A percentile compares a stretch with the other conserved stretches of the same genome.
These are phyloP conservation scores for Caenorhabditis virilis DNA, from an alignment of 2,888 invertebrate genomes.

Conservation along the genomic window DNA sequence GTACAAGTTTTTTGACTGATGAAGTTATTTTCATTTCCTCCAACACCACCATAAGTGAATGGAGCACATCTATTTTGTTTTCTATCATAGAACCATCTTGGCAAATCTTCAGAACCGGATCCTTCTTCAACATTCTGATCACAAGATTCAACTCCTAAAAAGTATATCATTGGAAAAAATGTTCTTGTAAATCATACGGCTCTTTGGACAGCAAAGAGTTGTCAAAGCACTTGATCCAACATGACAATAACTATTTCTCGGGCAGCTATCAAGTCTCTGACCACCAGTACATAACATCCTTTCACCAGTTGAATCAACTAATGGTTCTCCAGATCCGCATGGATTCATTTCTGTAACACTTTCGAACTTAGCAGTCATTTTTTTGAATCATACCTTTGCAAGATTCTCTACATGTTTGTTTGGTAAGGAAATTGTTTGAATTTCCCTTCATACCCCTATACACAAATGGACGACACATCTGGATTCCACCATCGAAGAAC, in stretches of 20 bases:
- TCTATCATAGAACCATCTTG: conserved; percentile 63
- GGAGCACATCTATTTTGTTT: conserved; percentile 56
- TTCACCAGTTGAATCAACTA: conserved; percentile 54
- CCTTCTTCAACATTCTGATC: conserved; percentile 57
- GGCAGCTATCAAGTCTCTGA: conserved; percentile 43
- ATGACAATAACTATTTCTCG: conserved; percentile 58
- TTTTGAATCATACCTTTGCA: conserved; percentile 50
- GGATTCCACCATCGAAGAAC: conserved; percentile 58
- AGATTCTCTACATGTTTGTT: conserved; percentile 53
- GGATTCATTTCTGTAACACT: conserved; percentile 56
- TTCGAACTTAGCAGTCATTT: not conserved
- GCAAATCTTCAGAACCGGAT: conserved; percentile 54
- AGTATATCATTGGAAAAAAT: not conserved
- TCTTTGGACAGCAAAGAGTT: conserved; percentile 61
- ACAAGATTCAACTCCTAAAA: conserved; percentile 54
- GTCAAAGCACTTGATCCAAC: conserved; percentile 57
- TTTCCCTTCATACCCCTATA: conserved; percentile 61
- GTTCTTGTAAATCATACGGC: conserved; percentile 22
- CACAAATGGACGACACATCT: conserved; percentile 55
- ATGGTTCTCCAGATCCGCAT: conserved; percentile 60
- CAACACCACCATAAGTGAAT: conserved; percentile 61
- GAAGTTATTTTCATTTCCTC: conserved; percentile 67
- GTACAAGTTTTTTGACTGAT: conserved; percentile 55
- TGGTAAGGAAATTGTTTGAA: conserved; percentile 60
- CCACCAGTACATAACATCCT: conserved; percentile 55